These are phyloP conservation scores for Biston betularia DNA, from an alignment of 2,888 invertebrate species.

Conservation along the genomic window DNA sequence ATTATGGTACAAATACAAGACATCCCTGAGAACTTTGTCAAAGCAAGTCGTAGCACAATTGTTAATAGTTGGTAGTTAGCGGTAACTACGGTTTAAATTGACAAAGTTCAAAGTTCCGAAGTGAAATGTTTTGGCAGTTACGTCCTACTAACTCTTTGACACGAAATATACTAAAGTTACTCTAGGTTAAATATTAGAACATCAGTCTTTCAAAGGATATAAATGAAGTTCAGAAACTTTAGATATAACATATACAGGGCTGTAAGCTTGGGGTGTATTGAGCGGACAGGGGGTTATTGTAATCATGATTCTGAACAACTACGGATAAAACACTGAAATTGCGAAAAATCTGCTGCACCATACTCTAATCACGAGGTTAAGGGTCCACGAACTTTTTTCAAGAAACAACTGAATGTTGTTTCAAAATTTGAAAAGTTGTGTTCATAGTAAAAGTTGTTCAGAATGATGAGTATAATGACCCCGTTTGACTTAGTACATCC, in stretches of 20 bases:
- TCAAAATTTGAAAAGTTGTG: too few species aligned
- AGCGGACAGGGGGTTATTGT: too few species aligned
- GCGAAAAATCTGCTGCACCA: too few species aligned
- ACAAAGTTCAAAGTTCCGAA: conserved; percentile 41
- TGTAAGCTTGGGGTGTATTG: too few species aligned
- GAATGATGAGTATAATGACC: too few species aligned
- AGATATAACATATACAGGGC: background rate
- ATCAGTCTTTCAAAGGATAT: conserved; percentile 78
- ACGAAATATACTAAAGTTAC: conserved; percentile 33
- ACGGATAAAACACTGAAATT: too few species aligned
- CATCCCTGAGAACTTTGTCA: conserved; percentile 42
- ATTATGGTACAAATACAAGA: conserved; percentile 34
- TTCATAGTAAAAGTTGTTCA: too few species aligned
- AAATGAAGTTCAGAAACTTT: conserved; percentile 14
- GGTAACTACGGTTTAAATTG: conserved; percentile 33
- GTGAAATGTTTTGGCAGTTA: conserved; percentile 52
- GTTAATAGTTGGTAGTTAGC: conserved; percentile 23
- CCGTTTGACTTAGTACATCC: too few species aligned
- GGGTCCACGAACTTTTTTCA: too few species aligned
- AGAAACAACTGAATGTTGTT: too few species aligned
- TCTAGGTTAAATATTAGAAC: conserved; percentile 57
- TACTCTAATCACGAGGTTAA: too few species aligned
- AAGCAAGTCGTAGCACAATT: conserved; percentile 28
- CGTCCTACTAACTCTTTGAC: conserved; percentile 46
- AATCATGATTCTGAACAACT: too few species aligned